A percentile compares a stretch with the other conserved stretches of the same genome.
Conservation (phyloP, 2,888 invertebrate genomes). For the Lucinisca nassula region DNA sequence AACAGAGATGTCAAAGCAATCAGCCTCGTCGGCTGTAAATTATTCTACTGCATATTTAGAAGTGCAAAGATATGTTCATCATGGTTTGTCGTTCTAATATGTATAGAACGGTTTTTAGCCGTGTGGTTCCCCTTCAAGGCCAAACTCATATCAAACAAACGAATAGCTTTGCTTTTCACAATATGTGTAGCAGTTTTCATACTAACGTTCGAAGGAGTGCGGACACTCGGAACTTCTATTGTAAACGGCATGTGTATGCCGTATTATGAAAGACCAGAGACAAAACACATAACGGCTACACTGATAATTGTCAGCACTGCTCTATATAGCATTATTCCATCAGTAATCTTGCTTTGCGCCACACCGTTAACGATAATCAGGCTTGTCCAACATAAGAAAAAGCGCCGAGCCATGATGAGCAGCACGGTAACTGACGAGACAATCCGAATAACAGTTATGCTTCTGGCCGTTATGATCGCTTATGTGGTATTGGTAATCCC, state of each 20-base stretch:
- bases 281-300: conserved; percentile 21
- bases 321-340: conserved; percentile 67
- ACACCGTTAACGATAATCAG: conserved; percentile 65
- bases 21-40: conserved; percentile 61
- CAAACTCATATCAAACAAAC: conserved; percentile 52
- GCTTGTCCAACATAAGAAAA: too few relatives aligned
- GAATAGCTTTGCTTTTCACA: conserved; percentile 42
- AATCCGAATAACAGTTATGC: conserved; percentile 71
- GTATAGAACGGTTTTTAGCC: conserved; percentile 72
- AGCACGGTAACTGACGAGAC: conserved; percentile 28
- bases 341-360: conserved; percentile 57
- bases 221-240: conserved; percentile 51
- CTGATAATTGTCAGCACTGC: conserved; percentile 44
- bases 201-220: conserved; percentile 55
- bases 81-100: conserved; percentile 72
- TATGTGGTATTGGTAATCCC: conserved; percentile 75
- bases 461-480: conserved; percentile 71
- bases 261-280: not conserved
- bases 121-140: conserved; percentile 72
- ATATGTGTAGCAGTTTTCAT: conserved; percentile 5
- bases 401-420: conserved; percentile 22
- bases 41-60: conserved; percentile 65
- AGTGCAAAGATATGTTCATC: conserved; percentile 71
- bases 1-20: conserved; percentile 69
- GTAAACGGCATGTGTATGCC: too few relatives aligned